Evolutionary conservation across 2,888 invertebrate species (phyloP).

Genomic region (Thysanoteuthis rhombus): DNA sequence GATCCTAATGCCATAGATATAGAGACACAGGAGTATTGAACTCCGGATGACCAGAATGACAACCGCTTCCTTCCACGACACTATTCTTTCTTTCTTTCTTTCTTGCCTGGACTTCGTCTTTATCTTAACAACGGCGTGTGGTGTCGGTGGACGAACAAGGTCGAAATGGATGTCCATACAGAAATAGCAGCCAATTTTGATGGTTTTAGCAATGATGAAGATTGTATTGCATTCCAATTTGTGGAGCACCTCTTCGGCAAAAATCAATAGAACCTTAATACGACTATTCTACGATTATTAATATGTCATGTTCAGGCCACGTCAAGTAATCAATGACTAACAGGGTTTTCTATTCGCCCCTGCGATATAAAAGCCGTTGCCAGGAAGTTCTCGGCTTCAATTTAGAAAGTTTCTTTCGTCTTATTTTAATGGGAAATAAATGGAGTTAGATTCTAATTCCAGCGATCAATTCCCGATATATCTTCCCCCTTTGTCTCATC

Average conservation of each 20-base stretch:
- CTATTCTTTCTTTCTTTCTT: neutral
- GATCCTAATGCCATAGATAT: neutral
- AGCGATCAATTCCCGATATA: neutral
- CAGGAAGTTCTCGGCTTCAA: neutral
- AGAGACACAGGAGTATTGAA: neutral
- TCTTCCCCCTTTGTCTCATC: too few species aligned
- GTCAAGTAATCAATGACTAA: neutral
- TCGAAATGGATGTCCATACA: neutral
- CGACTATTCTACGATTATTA: neutral
- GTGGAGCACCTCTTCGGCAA: neutral
- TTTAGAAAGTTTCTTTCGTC: neutral
- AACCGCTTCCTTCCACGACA: neutral
- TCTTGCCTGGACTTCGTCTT: neutral
- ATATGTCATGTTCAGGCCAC: neutral
- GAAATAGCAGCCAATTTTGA: constrained; percentile 12
- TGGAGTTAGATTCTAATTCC: neutral
- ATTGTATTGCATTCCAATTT: neutral
- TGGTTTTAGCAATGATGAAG: neutral
- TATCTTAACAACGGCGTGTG: neutral
- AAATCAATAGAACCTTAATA: constrained; percentile 12
- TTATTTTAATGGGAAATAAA: neutral
- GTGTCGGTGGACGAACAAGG: neutral
- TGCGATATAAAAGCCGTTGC: neutral
- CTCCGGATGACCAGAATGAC: neutral
- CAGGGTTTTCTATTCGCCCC: neutral